Conservation (phyloP, 2,113 vertebrate genomes). For the Formicarius rufipectus region DNA sequence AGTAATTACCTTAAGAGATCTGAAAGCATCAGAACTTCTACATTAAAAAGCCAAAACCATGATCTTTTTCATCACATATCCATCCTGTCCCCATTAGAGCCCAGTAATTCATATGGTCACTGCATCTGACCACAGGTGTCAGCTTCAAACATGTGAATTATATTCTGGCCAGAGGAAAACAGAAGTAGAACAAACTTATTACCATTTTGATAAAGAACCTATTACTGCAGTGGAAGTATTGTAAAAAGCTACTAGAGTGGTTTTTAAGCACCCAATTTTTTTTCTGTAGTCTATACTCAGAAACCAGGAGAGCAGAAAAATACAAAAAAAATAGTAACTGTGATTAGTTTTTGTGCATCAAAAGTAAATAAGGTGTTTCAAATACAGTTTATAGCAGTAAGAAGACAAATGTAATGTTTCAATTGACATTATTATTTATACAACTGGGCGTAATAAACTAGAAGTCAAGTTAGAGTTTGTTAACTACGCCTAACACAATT, state of each 20-base stretch:
- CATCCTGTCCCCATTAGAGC: background rate
- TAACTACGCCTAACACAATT: background rate
- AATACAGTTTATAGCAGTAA: background rate
- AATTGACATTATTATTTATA: background rate
- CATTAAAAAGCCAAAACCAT: background rate
- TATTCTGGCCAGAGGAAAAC: background rate
- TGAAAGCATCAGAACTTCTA: background rate
- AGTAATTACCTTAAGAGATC: background rate
- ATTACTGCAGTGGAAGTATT: background rate
- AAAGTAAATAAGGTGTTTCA: background rate
- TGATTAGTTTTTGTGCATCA: background rate
- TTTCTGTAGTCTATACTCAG: background rate
- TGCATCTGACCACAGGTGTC: background rate
- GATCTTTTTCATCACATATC: background rate
- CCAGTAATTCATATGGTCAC: background rate
- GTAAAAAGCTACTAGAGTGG: background rate
- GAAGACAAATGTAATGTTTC: background rate
- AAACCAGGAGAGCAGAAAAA: accelerated
- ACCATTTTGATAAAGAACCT: background rate
- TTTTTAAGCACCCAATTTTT: background rate
- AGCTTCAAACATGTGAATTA: background rate
- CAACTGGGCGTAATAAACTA: background rate
- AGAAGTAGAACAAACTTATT: background rate
- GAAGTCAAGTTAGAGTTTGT: background rate
- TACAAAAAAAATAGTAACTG: accelerated